Evolutionary conservation across 2,113 vertebrate genomes (phyloP).

Genomic region (Colaptes auratus): DNA sequence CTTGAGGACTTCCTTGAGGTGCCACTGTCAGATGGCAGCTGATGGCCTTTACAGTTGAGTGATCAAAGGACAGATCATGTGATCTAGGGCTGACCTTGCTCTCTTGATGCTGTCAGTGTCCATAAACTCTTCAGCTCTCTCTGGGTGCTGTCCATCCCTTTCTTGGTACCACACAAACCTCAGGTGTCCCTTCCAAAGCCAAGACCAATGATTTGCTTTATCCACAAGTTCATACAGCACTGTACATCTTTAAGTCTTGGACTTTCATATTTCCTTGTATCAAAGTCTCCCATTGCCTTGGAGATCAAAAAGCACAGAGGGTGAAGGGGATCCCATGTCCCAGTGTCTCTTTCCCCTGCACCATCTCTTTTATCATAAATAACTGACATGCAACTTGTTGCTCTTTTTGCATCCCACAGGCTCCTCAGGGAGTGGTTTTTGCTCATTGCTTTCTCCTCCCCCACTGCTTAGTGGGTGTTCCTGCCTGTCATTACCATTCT

Average conservation of each 20-base stretch:
- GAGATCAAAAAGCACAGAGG: neutral
- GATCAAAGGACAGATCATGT: neutral
- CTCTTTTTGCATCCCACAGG: slow-evolving; percentile 64
- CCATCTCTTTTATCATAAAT: slow-evolving; percentile 72
- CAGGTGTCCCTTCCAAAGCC: neutral
- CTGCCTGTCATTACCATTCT: slow-evolving; percentile 77
- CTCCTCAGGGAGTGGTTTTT: slow-evolving; percentile 73
- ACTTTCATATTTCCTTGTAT: neutral
- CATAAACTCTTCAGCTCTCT: neutral
- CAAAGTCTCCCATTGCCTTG: neutral
- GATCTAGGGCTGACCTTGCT: neutral
- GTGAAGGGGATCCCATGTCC: neutral
- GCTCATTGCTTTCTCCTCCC: slow-evolving; percentile 57
- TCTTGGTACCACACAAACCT: neutral
- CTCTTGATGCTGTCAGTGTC: neutral
- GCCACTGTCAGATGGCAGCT: neutral
- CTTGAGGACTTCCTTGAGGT: neutral
- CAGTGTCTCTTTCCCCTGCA: neutral
- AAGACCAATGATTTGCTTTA: neutral
- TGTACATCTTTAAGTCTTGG: neutral
- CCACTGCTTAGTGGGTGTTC: slow-evolving; percentile 30
- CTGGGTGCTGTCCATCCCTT: neutral
- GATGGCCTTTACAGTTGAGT: neutral
- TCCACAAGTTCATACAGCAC: neutral
- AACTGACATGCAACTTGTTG: slow-evolving; percentile 80